Evolutionary conservation across 1,140 invertebrate species (phyloP), one percentile per base, ranked within the genome.

Genomic region (Melipona quadrifasciata): DNA sequence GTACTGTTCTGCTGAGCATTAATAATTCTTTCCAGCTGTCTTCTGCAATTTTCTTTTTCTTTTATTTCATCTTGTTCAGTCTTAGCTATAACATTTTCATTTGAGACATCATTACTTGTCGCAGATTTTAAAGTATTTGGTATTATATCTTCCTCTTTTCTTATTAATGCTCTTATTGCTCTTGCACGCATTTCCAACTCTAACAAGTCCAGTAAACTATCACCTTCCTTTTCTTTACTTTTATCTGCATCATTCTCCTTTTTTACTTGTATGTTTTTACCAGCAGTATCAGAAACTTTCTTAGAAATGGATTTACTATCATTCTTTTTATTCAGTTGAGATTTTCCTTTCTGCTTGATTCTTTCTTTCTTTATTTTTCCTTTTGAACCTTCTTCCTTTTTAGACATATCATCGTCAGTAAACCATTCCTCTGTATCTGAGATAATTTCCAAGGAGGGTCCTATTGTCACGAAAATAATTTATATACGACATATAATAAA

Each of bases 101-200:
- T 79, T 17, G 8, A 70, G 0, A n/a, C 16, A 53, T 67, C 39
- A 73, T 47, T 81, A 24, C 19, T 74, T 55, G 31, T 47, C 0
- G 24, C 67, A 68, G 79, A 70, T 31, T 73, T 89, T 21, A 87
- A 68, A 61, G 84, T 51, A 68, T 81, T 89, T 73, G 88, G 80
- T 47, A 85, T 92, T 39, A 93, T 91, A 47, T 95, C 94, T 64
- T 95, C 95, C 75, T 95, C 95, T 84, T 95, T 95, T 3, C 93
- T 93, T 76, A 95, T 94, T 31, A 96, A 92, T 79, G 95, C 95
- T 90, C 95, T 92, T 80, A 95, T 95, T 19, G 95, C 95, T 61
- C 95, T 91, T 21, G 95, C 95, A 86, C 95, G 92, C 95, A 96
- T 96, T 91, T 95, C 95, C 55, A 96, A 85, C 80, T 95, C 95